These are phyloP conservation scores for Toxonevra muliebris DNA, from an alignment of 2,888 invertebrate species.

Conservation along the genomic window DNA sequence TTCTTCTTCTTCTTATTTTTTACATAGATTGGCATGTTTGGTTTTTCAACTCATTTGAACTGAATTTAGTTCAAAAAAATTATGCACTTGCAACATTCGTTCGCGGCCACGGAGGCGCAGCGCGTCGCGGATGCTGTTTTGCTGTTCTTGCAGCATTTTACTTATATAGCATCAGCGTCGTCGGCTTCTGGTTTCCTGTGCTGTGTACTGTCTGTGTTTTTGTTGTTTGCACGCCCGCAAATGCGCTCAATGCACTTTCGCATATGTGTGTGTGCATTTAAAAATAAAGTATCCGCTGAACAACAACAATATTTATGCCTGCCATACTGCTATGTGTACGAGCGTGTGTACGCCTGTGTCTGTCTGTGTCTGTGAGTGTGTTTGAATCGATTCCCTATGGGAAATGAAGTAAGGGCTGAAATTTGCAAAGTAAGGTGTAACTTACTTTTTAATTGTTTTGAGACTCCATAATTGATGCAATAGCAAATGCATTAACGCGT, in stretches of 20 bases:
- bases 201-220: slow-evolving; percentile 1
- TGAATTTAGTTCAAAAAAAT: slow-evolving; percentile 13
- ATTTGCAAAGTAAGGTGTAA: no score
- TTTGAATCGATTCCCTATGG: no score
- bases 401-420: no score
- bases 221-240: no score
- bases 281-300: background rate
- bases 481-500: no score
- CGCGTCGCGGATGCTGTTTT: background rate
- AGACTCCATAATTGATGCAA: no score
- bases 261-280: slow-evolving; percentile 3
- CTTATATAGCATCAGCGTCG: background rate
- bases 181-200: slow-evolving; percentile 1
- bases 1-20: slow-evolving; percentile 6
- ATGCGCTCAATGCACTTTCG: background rate
- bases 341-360: background rate
- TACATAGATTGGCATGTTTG: background rate
- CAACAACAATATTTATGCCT: background rate
- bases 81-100: slow-evolving; percentile 7
- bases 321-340: background rate
- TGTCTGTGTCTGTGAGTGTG: no score
- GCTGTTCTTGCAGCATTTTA: slow-evolving; percentile 1
- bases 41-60: background rate
- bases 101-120: background rate
- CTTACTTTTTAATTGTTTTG: no score